A percentile compares a stretch with the other conserved stretches of the same genome.
Conservation (phyloP, 2,888 invertebrate species). For the Cephalotes varians region DNA sequence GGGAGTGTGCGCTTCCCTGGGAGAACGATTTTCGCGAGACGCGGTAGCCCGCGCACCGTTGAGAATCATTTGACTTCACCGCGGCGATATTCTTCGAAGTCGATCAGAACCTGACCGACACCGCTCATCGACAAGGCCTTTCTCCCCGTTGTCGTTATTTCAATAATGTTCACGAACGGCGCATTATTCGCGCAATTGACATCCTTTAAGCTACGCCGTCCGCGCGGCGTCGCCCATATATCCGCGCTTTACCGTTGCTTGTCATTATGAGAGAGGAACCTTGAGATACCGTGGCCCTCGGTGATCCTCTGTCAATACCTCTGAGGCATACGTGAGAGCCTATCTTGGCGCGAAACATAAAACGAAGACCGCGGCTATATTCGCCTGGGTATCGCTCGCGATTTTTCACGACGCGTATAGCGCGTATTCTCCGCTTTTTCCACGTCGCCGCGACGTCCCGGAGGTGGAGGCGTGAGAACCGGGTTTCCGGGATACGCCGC, state of each 20-base stretch:
- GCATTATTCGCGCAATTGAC: constrained; percentile 76
- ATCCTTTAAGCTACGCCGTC: constrained; percentile 75
- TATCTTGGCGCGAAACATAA: neutral
- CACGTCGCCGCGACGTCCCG: neutral
- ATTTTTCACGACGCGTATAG: constrained; percentile 22
- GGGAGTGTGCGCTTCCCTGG: constrained; percentile 3
- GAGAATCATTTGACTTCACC: constrained; percentile 49
- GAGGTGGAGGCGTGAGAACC: constrained; percentile 51
- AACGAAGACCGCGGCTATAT: neutral
- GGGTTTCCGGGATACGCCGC: constrained; percentile 40
- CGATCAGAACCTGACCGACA: constrained; percentile 12
- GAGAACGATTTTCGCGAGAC: constrained; percentile 3
- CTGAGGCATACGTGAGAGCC: constrained; percentile 7
- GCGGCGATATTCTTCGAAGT: neutral
- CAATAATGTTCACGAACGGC: constrained; percentile 62
- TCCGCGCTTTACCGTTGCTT: constrained; percentile 73
- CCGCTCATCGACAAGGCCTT: constrained; percentile 3
- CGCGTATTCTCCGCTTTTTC: constrained; percentile 36
- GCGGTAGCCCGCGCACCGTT: constrained; percentile 43
- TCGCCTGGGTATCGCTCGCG: neutral
- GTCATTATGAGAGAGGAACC: constrained; percentile 68
- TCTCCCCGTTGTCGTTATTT: constrained; percentile 54
- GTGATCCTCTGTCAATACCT: constrained; percentile 59
- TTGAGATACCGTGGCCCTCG: constrained; percentile 46
- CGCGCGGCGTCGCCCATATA: constrained; percentile 67